Conservation (phyloP, 1,140 invertebrate genomes). For the Sinonovacula constricta region DNA sequence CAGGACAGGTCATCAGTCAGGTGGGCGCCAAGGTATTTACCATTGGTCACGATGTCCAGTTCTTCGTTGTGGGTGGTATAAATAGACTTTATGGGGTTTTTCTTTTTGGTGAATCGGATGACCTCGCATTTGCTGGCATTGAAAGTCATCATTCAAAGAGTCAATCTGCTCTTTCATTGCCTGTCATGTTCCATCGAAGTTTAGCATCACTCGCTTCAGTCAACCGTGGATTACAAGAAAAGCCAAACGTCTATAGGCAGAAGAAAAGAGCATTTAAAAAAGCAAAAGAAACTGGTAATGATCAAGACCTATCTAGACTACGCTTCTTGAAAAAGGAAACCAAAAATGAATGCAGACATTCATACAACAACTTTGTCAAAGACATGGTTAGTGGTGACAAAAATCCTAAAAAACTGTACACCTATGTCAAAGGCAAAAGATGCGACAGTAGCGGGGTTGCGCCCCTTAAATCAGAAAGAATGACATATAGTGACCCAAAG, state of each 20-base stretch:
- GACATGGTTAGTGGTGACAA: conserved; percentile 10
- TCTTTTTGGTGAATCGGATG: conserved; percentile 33
- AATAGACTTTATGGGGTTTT: not conserved
- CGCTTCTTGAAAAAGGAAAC: conserved; percentile 6
- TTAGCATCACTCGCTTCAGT: not conserved
- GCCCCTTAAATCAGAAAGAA: conserved; percentile 13
- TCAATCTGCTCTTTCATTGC: no score
- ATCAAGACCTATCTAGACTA: not conserved
- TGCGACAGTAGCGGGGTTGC: conserved; percentile 29
- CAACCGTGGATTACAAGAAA: conserved; percentile 32
- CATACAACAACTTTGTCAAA: conserved; percentile 13
- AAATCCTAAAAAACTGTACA: conserved; percentile 34
- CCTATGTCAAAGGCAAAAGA: conserved; percentile 33
- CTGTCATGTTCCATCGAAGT: conserved; percentile 42
- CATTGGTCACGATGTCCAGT: no score
- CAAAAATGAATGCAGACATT: conserved; percentile 10
- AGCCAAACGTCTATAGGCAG: conserved; percentile 3
- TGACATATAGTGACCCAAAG: conserved; percentile 13
- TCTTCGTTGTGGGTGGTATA: no score
- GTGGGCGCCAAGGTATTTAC: no score
- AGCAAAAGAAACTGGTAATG: not conserved
- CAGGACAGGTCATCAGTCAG: no score
- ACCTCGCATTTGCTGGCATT: conserved; percentile 40
- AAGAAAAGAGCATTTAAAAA: conserved; percentile 30
- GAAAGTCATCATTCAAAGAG: conserved; percentile 48